Percentiles rank a stretch among this genome's conserved stretches.
These are phyloP conservation scores for Archivesica marissinica DNA, from an alignment of 1,140 invertebrate species.

Conservation along the genomic window DNA sequence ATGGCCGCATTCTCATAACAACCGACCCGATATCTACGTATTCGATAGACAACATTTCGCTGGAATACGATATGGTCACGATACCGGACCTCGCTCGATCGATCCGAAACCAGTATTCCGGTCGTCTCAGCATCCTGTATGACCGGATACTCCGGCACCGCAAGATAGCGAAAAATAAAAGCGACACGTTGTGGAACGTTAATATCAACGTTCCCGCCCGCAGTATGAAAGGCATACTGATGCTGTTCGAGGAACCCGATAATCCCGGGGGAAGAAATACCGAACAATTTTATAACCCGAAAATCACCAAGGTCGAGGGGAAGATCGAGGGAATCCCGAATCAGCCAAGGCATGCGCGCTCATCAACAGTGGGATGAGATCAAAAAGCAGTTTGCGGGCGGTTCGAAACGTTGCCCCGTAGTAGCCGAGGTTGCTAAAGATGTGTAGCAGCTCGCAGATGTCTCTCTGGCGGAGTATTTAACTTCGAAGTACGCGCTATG, in stretches of 20 bases:
- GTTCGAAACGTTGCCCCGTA: neutral
- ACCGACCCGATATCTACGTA: neutral
- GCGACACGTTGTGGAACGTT: conserved; percentile 64
- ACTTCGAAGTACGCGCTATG: conserved; percentile 56
- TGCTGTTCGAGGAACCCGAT: too few relatives aligned
- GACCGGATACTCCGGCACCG: too few relatives aligned
- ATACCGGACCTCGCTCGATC: neutral
- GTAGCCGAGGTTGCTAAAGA: neutral
- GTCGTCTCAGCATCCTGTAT: neutral
- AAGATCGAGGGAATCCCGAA: conserved; percentile 60
- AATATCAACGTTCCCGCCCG: conserved; percentile 63
- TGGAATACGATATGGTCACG: neutral
- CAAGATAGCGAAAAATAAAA: too few relatives aligned
- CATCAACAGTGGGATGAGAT: conserved; percentile 50
- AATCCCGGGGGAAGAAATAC: conserved; percentile 54
- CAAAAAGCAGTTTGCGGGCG: neutral
- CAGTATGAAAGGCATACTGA: conserved; percentile 60
- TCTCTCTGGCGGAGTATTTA: neutral
- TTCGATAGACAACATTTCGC: neutral
- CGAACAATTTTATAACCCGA: conserved; percentile 36
- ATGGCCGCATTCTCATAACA: too few relatives aligned
- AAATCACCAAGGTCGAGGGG: conserved; percentile 51
- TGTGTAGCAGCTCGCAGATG: too few relatives aligned
- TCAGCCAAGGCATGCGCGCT: conserved; percentile 42
- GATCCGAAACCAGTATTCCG: neutral